Percentiles rank a stretch among this genome's conserved stretches.
Evolutionary conservation across 2,888 invertebrate genomes (phyloP).

Genomic region (Pachliopta kotzebuea): DNA sequence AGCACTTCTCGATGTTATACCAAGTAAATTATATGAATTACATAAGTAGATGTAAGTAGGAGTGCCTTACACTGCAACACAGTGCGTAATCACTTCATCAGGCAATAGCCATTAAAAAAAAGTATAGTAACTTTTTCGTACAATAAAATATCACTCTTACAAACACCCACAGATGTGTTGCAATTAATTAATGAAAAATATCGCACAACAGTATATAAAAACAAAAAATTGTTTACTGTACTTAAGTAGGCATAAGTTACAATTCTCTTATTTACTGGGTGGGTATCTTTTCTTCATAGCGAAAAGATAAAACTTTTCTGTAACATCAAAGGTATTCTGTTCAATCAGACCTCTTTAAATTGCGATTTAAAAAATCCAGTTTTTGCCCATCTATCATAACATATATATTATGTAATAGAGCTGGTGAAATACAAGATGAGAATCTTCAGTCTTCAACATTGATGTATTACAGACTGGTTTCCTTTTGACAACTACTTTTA

Average conservation of each 20-base stretch:
- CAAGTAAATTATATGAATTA: too few relatives aligned
- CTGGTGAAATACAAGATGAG: too few relatives aligned
- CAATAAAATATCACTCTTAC: background rate
- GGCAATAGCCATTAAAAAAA: background rate
- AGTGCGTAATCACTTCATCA: background rate
- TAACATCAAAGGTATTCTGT: background rate
- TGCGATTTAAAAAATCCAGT: too few relatives aligned
- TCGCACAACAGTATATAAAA: background rate
- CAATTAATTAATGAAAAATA: background rate
- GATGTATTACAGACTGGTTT: background rate
- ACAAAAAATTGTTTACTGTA: background rate
- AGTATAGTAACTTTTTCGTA: background rate
- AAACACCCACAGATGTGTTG: background rate
- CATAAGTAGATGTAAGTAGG: too few relatives aligned
- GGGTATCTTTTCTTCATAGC: background rate
- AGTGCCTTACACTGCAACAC: too few relatives aligned
- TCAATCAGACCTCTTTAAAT: background rate
- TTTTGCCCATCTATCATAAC: too few relatives aligned
- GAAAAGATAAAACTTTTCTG: background rate
- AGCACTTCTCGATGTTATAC: too few relatives aligned
- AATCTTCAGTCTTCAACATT: background rate
- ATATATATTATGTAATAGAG: too few relatives aligned
- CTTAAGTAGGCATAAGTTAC: background rate
- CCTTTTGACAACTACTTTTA: background rate
- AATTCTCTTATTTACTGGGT: background rate